Evolutionary conservation across 2,797 vertebrate species (phyloP), one percentile per base, ranked within the genome.

Genomic region (Allenopithecus nigroviridis): DNA sequence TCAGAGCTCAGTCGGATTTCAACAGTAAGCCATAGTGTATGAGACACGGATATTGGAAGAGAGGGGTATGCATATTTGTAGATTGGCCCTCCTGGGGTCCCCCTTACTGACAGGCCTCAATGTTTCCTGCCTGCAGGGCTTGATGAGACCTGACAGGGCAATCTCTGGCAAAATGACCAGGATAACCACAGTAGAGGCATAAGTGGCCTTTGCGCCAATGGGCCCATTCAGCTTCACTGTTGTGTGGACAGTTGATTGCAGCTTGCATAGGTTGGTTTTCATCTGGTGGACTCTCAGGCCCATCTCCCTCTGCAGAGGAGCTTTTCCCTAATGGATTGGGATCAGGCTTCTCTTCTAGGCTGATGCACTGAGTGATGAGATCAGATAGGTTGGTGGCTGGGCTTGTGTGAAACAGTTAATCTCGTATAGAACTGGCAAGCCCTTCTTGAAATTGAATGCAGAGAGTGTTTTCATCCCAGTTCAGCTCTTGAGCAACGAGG

Each of bases 51-150:
- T 96, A 94, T 78, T 90, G 95, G 79, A 94, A 97, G 78, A 85
- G 96, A 96, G 50, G 95, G 94, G 83, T 83, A 89, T 7, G 78
- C 43, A 6, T 98, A 97, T 95, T 97, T 98, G 72, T 97, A 98
- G 64, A 96, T 88, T 85, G 95, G 91, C 89, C 93, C 14, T 1
- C n/a, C 39, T 5, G 26, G 91, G 50, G 68, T 96, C 91, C 89
- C 92, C 97, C 89, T 97, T 94, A 94, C 93, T n/a, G 12, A 86
- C 12, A 41, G 78, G 83, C 86, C 89, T 95, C 4, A 30, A 96
- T 93, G 95, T 97, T 98, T 97, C 78, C 86, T n/a, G 3, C 93
- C 81, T 95, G 64, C 78, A 93, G 74, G 24, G 43, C 57, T 76
- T 2, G 46, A 93, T 91, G 68, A 94, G 68, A 86, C 72, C 83